A percentile compares a stretch with the other conserved stretches of the same genome.
Evolutionary conservation across 2,113 vertebrate species (phyloP).

Genomic region (Nycticorax nycticorax): DNA sequence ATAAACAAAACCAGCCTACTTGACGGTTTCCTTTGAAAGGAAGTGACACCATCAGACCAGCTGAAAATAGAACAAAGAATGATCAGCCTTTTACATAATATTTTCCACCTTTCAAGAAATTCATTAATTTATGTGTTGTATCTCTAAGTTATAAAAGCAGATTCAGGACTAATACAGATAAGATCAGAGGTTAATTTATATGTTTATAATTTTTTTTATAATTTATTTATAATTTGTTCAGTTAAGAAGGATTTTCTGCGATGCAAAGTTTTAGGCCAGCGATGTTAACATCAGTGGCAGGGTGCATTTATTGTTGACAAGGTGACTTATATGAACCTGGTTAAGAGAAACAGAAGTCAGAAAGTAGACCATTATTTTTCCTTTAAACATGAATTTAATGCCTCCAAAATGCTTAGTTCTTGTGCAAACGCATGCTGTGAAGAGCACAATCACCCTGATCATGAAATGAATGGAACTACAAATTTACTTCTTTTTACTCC

Average conservation of each 20-base stretch:
- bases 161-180: not conserved
- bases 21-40: not conserved
- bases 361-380: not conserved
- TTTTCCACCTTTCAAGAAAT: not conserved
- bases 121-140: not conserved
- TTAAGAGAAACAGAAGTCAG: not conserved
- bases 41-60: not conserved
- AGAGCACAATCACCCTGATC: not conserved
- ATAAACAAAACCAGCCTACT: slow-evolving; percentile 5
- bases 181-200: not conserved
- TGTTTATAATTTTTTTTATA: too few species aligned
- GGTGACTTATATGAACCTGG: not conserved
- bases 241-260: not conserved
- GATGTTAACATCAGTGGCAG: not conserved
- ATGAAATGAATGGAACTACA: not conserved
- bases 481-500: not conserved
- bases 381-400: not conserved
- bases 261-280: not conserved
- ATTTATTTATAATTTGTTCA: not conserved
- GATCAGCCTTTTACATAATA: not conserved
- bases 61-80: not conserved
- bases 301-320: not conserved
- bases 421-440: not conserved
- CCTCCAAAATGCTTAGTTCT: not conserved
- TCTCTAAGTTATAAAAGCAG: not conserved